phyloP scores from a whole-genome alignment of 2,113 vertebrate species.

The Cathartes aura region DNA sequence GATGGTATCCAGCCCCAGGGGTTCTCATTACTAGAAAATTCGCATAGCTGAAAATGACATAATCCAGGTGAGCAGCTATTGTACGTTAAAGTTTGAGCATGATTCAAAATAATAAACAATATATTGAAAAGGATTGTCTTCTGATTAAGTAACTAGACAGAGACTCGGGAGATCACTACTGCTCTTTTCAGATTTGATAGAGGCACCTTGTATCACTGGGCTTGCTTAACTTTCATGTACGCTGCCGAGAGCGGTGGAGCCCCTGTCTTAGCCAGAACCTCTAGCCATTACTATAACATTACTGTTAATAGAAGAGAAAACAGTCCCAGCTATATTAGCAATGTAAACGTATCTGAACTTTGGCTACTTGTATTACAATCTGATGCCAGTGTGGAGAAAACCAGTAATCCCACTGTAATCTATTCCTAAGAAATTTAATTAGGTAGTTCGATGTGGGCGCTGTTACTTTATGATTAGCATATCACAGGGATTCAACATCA shows the following conservation, averaged over 20 bases:
- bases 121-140: not conserved
- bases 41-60: not conserved
- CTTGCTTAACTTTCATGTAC: not conserved
- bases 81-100: not conserved
- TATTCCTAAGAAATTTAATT: not conserved
- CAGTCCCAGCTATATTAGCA: not conserved
- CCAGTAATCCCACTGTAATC: not conserved
- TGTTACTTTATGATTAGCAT: not conserved
- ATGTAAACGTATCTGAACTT: not conserved
- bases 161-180: not conserved
- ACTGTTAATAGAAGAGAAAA: not conserved
- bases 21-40: not conserved
- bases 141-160: not conserved
- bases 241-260: fast-evolving
- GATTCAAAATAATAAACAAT: not conserved
- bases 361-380: not conserved
- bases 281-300: not conserved
- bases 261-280: not conserved
- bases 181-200: not conserved
- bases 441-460: fast-evolving
- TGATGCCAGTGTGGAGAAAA: not conserved
- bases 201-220: not conserved
- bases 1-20: not conserved
- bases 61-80: not conserved
- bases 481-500: not conserved